Percentiles rank a stretch among this genome's conserved stretches.
Conservation (phyloP, 2,797 vertebrate species). For the Paedocypris micromegethes region DNA sequence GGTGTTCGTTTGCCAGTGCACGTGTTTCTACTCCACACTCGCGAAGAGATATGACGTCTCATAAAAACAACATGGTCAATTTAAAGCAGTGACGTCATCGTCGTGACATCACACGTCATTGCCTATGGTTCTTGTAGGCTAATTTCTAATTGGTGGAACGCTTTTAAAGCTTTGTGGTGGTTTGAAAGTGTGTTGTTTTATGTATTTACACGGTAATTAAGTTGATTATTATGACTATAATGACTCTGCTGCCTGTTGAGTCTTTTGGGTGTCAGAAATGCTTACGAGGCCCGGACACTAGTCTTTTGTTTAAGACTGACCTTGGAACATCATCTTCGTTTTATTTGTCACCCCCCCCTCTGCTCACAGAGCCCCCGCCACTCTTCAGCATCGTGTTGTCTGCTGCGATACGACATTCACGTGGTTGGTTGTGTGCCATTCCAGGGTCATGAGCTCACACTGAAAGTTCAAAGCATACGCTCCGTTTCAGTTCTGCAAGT, state of each 20-base stretch:
- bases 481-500: slow-evolving; percentile 18
- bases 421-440: slow-evolving; percentile 40
- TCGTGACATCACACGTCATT: too few species aligned
- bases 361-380: slow-evolving; percentile 7
- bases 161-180: too few species aligned
- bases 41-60: too few species aligned
- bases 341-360: background rate
- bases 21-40: too few species aligned
- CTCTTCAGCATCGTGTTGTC: slow-evolving; percentile 13
- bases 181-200: too few species aligned
- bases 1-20: too few species aligned
- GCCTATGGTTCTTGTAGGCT: too few species aligned
- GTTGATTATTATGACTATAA: background rate
- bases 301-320: background rate
- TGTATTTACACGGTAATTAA: too few species aligned
- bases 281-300: background rate
- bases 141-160: too few species aligned
- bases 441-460: slow-evolving; percentile 32
- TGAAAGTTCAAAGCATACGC: slow-evolving; percentile 20
- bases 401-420: slow-evolving; percentile 6
- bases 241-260: background rate
- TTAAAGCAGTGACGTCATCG: too few species aligned
- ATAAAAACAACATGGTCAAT: too few species aligned
- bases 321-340: background rate
- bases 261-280: slow-evolving; percentile 9